A percentile compares a stretch with the other conserved stretches of the same genome.
phyloP scores from a whole-genome alignment of 2,113 vertebrate genomes.

The Forbesichthys papilliferus region DNA sequence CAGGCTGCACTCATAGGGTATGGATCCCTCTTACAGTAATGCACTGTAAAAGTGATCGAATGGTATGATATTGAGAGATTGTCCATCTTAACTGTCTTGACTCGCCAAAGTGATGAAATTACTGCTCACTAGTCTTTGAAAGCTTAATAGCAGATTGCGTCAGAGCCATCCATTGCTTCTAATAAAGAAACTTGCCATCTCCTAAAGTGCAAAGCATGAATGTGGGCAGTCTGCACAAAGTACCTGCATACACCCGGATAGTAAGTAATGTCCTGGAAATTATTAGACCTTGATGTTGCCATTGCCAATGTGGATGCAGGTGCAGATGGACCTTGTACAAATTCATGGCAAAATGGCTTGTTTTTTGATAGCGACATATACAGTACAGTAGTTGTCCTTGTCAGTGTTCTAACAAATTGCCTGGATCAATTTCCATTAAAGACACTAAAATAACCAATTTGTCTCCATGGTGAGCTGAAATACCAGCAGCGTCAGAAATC shows the following conservation, averaged over 20 bases:
- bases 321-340: constrained; percentile 20
- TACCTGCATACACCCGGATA: constrained; percentile 29
- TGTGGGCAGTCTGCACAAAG: constrained; percentile 25
- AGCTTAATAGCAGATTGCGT: constrained; percentile 68
- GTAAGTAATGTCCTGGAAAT: constrained; percentile 57
- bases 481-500: constrained; percentile 16
- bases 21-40: constrained; percentile 64
- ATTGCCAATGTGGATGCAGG: constrained; percentile 19
- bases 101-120: constrained; percentile 68
- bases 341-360: constrained; percentile 28
- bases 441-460: constrained; percentile 25
- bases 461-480: constrained; percentile 27
- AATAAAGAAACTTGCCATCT: constrained; percentile 50
- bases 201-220: constrained; percentile 51
- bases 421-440: constrained; percentile 52
- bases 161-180: constrained; percentile 55
- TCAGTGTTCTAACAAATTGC: constrained; percentile 52
- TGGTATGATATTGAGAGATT: constrained; percentile 65
- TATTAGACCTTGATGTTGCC: constrained; percentile 42
- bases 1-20: constrained; percentile 50
- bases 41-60: constrained; percentile 76
- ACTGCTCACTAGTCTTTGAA: constrained; percentile 61
- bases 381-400: constrained; percentile 20
- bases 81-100: constrained; percentile 58
- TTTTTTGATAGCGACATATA: constrained; percentile 23